Evolutionary conservation across 2,797 vertebrate species (phyloP), one percentile per base, ranked within the genome.

Genomic region (Kryptopterus vitreolus): DNA sequence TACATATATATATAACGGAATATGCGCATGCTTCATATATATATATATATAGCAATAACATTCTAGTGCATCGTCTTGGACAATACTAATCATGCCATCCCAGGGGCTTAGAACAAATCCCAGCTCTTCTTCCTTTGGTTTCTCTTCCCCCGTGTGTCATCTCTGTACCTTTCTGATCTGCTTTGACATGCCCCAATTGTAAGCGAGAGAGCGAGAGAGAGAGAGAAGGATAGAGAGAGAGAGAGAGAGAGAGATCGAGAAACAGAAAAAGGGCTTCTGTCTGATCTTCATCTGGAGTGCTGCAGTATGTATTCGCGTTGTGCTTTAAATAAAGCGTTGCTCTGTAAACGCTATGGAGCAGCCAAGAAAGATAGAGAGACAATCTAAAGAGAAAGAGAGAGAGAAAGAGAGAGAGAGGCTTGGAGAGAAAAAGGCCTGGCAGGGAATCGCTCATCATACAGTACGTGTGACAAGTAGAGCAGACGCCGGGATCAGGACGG

Each of bases 211-310:
- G 78, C 86, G 82, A 83, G 16, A 68, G 76, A 53, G 78, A 87
- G 11, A 87, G 79, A 78, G n/a, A 74, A 43, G 71, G 63, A 75
- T 63, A 76, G 65, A 70, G 53, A 80, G 57, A 82, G 70, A 70
- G 48, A 43, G 59, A 70, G 66, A 73, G 63, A 80, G 83, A 38
- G 58, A 75, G 63, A 74, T 71, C 78, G 85, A 63, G 59, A 80
- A 84, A 58, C 15, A 43, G 84, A 87, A 80, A 82, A 77, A 79
- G 75, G 10, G 7, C 12, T 78, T 68, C 86, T 63, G 84, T 89
- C 91, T 92, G 89, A 91, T 91, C 87, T 88, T 83, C 78, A 87
- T 87, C 86, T 81, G 57, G 82, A 52, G 58, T 83, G 85, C 81
- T 78, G 74, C 57, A 74, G 48, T n/a, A 83, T 90, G 74, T 88